Conservation (phyloP, 2,113 vertebrate genomes). For the Mixornis gularis region DNA sequence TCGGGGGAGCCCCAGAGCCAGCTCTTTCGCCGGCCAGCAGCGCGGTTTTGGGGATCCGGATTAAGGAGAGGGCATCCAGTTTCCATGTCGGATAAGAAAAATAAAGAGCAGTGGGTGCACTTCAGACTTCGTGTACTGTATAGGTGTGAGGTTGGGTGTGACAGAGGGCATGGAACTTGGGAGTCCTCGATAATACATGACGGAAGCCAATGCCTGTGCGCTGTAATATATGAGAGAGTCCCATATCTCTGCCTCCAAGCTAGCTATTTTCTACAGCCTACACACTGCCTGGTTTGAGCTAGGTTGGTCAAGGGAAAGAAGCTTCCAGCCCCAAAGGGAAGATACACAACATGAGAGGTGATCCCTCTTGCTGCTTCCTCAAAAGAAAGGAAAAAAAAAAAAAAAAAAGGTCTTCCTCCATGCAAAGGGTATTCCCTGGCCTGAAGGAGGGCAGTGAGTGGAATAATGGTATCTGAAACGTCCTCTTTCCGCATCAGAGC, state of each 20-base stretch:
- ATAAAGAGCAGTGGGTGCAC: fast-evolving
- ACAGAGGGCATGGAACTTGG: background rate
- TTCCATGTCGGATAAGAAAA: background rate
- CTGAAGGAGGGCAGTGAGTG: background rate
- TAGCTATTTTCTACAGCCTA: background rate
- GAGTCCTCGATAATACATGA: fast-evolving
- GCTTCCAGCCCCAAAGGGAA: background rate
- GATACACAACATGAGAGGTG: background rate
- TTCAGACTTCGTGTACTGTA: fast-evolving
- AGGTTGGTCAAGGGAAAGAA: background rate
- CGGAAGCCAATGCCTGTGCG: background rate
- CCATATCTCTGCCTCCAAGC: background rate
- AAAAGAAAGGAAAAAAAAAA: background rate
- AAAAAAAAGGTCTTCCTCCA: background rate
- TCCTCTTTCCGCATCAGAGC: background rate
- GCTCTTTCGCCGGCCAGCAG: fast-evolving
- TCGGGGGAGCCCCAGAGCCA: background rate
- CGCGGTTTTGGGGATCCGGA: fast-evolving
- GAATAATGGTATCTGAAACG: background rate
- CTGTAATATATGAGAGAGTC: fast-evolving
- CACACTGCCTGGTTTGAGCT: background rate
- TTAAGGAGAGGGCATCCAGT: background rate
- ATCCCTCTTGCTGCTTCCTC: background rate
- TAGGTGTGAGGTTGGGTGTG: background rate
- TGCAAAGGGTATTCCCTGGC: background rate